Evolutionary conservation across 1,140 invertebrate species (phyloP).

Genomic region (Schlechtendalia chinensis): DNA sequence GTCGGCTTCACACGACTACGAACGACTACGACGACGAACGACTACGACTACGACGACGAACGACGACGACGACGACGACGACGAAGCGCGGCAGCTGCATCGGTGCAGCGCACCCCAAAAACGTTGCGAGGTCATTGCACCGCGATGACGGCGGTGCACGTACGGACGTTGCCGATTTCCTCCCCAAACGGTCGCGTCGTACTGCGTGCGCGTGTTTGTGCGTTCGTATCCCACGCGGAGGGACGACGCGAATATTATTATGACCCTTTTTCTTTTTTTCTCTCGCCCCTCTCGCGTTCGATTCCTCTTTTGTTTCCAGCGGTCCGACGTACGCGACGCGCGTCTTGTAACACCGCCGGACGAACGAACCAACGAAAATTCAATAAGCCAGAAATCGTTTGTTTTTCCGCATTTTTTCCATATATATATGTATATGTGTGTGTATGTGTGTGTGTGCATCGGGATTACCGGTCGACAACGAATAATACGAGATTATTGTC

Average conservation of each 20-base stretch:
- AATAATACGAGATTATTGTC: too few species aligned
- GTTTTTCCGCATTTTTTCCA: too few species aligned
- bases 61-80: conserved; percentile 13
- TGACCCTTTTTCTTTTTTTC: conserved; percentile 19
- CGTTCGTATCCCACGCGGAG: not conserved
- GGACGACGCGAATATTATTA: conserved; percentile 25
- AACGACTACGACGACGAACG: too few species aligned
- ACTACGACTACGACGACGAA: too few species aligned
- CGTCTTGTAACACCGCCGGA: too few species aligned
- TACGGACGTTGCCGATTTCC: conserved; percentile 46
- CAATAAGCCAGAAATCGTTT: too few species aligned
- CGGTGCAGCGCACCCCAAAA: conserved; percentile 42
- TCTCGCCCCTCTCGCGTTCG: not conserved
- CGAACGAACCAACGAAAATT: too few species aligned
- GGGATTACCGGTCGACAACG: too few species aligned
- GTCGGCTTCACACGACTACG: too few species aligned
- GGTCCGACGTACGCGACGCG: not conserved
- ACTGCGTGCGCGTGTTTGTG: not conserved
- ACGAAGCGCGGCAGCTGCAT: conserved; percentile 41
- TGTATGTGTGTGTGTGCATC: too few species aligned
- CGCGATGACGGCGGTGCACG: not conserved
- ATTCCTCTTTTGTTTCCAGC: conserved; percentile 14
- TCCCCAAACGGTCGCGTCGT: conserved; percentile 13
- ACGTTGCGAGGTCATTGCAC: conserved; percentile 46
- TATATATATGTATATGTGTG: too few species aligned